phyloP scores from a whole-genome alignment of 2,113 vertebrate species.

The Ictalurus furcatus region DNA sequence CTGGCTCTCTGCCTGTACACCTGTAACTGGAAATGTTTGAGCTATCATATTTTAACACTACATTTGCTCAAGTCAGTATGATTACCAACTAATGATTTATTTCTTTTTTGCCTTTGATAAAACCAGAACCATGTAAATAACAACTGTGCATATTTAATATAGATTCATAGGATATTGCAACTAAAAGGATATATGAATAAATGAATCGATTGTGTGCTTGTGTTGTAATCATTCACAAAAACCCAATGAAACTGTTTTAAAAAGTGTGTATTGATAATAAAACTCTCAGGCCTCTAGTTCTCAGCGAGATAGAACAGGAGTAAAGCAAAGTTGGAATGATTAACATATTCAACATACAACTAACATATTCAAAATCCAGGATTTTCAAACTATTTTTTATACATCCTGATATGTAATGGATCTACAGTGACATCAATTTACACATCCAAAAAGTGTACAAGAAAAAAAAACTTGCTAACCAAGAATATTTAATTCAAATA shows the following conservation, averaged over 20 bases:
- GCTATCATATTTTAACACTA: not conserved
- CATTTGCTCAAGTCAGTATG: not conserved
- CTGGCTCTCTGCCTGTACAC: slow-evolving; percentile 11
- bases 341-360: not conserved
- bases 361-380: not conserved
- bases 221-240: not conserved
- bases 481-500: not conserved
- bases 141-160: not conserved
- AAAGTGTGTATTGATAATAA: not conserved
- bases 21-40: not conserved
- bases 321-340: not conserved
- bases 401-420: not conserved
- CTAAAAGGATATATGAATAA: not conserved
- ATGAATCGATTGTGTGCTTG: not conserved
- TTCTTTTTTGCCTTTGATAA: not conserved
- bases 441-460: not conserved
- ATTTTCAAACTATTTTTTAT: not conserved
- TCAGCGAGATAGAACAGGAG: too few relatives aligned
- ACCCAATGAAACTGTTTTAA: not conserved
- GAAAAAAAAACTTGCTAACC: not conserved
- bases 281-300: not conserved
- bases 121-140: not conserved
- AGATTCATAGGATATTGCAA: too few relatives aligned
- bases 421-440: not conserved
- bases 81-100: not conserved